Conservation (phyloP, 2,888 invertebrate species). For the Rhimphoctona megacephalus region DNA sequence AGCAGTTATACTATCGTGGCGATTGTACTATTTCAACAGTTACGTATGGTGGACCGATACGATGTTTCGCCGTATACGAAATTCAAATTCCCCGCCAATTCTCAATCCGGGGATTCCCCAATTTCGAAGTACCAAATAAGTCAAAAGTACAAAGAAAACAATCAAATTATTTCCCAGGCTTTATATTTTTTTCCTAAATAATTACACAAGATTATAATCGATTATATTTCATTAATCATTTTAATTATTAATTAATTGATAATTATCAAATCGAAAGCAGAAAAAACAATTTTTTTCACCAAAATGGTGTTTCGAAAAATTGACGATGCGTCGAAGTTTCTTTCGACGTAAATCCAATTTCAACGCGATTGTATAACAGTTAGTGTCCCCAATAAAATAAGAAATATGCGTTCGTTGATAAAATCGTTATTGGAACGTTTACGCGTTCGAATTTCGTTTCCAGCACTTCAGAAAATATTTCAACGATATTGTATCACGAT, state of each 20-base stretch:
- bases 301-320: neutral
- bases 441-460: neutral
- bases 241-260: neutral
- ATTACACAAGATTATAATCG: neutral
- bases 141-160: neutral
- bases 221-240: neutral
- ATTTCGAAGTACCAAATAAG: neutral
- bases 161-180: neutral
- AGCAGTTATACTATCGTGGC: constrained; percentile 16
- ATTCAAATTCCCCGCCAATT: constrained; percentile 23
- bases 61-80: neutral
- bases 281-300: neutral
- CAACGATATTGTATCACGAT: constrained; percentile 15
- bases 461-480: constrained; percentile 34
- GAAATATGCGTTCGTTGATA: constrained; percentile 15
- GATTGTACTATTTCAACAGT: constrained; percentile 22
- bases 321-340: neutral
- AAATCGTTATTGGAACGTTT: constrained; percentile 12
- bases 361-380: constrained; percentile 5
- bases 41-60: constrained; percentile 7
- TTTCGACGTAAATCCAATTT: neutral
- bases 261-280: neutral
- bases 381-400: constrained; percentile 4
- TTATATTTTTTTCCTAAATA: neutral
- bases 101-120: constrained; percentile 7